Conservation (phyloP, 37 sponge, comb jelly and placozoan genomes). For the Beroe ovata region DNA sequence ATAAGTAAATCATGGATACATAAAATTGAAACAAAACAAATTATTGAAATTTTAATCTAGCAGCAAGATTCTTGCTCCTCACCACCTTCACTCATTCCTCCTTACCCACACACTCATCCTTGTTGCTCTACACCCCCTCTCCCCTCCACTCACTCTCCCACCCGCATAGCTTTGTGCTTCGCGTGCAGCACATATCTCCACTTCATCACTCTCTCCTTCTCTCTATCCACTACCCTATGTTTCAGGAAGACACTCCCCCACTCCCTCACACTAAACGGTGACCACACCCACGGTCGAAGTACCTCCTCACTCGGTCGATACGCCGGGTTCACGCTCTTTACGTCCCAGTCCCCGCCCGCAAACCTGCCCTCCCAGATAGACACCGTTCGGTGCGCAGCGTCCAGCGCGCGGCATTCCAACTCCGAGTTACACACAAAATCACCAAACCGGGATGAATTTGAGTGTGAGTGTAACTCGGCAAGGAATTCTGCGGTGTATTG, state of each 20-base stretch:
- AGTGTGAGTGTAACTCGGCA: neutral
- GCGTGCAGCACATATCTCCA: neutral
- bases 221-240: neutral
- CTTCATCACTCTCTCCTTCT: neutral
- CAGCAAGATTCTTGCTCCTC: too few relatives aligned
- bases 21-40: too few relatives aligned
- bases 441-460: conserved; percentile 5
- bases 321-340: neutral
- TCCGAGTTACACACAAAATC: conserved; percentile 13
- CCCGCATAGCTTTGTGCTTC: neutral
- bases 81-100: too few relatives aligned
- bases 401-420: neutral
- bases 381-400: neutral
- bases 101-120: too few relatives aligned
- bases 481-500: conserved; percentile 18
- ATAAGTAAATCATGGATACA: too few relatives aligned
- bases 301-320: neutral
- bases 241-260: conserved; percentile 33
- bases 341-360: neutral
- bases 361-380: conserved; percentile 14
- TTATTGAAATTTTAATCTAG: too few relatives aligned
- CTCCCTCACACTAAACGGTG: neutral
- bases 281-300: neutral
- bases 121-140: too few relatives aligned
- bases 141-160: too few relatives aligned